phyloP scores from a whole-genome alignment of 2,888 invertebrate genomes.

The Urechis unicinctus region DNA sequence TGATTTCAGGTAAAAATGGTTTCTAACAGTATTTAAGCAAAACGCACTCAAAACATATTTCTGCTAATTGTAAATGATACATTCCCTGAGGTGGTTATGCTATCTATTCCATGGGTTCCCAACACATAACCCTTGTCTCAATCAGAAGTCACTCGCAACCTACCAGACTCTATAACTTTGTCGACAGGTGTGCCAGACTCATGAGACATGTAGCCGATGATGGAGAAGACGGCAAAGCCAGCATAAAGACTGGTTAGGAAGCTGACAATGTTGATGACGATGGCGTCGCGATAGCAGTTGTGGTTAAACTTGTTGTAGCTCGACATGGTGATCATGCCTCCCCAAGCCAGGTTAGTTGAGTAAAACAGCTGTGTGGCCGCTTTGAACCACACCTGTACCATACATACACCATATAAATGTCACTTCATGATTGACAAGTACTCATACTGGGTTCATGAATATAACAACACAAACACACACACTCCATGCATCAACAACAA shows the following conservation, averaged over 20 bases:
- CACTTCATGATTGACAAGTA: neutral
- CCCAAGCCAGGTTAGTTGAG: conserved; percentile 30
- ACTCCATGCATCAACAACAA: too few relatives aligned
- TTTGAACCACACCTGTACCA: conserved; percentile 22
- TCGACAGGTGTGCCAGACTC: conserved; percentile 14
- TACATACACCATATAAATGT: neutral
- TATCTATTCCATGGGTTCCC: too few relatives aligned
- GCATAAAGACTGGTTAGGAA: conserved; percentile 28
- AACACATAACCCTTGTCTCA: too few relatives aligned
- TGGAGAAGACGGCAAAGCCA: conserved; percentile 29
- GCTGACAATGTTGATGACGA: conserved; percentile 26
- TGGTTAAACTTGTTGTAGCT: conserved; percentile 28
- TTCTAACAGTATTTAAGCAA: too few relatives aligned
- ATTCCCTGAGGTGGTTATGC: too few relatives aligned
- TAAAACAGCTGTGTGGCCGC: conserved; percentile 26
- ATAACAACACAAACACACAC: neutral
- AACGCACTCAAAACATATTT: too few relatives aligned
- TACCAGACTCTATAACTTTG: conserved; percentile 23
- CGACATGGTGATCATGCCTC: conserved; percentile 33
- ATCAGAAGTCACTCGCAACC: too few relatives aligned
- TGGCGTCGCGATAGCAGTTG: conserved; percentile 22
- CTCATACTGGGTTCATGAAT: neutral
- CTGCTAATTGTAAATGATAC: too few relatives aligned
- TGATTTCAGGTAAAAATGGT: too few relatives aligned
- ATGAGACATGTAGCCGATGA: conserved; percentile 31